phyloP scores from a whole-genome alignment of 2,888 invertebrate species.

The Melanchra persicariae region DNA sequence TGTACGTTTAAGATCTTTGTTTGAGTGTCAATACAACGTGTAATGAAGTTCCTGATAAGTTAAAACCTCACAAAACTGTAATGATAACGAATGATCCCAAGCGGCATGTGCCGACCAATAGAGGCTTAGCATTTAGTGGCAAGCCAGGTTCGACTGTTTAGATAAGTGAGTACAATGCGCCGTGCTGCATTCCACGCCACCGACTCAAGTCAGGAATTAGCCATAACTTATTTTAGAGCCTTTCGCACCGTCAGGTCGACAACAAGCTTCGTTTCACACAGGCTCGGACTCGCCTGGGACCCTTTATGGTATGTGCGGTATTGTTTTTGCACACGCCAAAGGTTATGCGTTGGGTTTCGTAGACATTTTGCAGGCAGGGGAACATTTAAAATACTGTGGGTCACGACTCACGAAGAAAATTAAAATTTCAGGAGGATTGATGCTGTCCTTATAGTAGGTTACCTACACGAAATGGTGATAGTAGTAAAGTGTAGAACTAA shows the following conservation, averaged over 20 bases:
- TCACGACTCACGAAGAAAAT: background rate
- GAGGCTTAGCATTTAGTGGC: constrained; percentile 57
- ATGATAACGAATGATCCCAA: constrained; percentile 53
- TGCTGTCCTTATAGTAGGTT: no score
- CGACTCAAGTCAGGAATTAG: constrained; percentile 77
- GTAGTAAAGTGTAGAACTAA: background rate
- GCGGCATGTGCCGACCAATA: constrained; percentile 51
- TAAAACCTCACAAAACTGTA: constrained; percentile 40
- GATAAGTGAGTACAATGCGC: constrained; percentile 79
- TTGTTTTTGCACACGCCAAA: constrained; percentile 67
- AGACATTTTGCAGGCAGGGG: constrained; percentile 36
- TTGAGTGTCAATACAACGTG: background rate
- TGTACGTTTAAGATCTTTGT: background rate
- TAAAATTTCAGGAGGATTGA: background rate
- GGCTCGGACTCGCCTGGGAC: constrained; percentile 60
- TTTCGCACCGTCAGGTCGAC: constrained; percentile 65
- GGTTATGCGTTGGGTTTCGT: constrained; percentile 38
- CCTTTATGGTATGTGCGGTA: constrained; percentile 65
- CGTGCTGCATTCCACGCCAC: constrained; percentile 79
- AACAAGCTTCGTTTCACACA: constrained; percentile 67
- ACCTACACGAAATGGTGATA: background rate
- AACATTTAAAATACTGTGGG: background rate
- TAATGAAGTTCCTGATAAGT: constrained; percentile 10
- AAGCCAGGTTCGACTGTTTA: constrained; percentile 77
- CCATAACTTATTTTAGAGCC: constrained; percentile 81